Percentiles rank a stretch among this genome's conserved stretches.
These are phyloP conservation scores for Leptestheria dahalacensis DNA, from an alignment of 1,140 invertebrate genomes.

Conservation along the genomic window DNA sequence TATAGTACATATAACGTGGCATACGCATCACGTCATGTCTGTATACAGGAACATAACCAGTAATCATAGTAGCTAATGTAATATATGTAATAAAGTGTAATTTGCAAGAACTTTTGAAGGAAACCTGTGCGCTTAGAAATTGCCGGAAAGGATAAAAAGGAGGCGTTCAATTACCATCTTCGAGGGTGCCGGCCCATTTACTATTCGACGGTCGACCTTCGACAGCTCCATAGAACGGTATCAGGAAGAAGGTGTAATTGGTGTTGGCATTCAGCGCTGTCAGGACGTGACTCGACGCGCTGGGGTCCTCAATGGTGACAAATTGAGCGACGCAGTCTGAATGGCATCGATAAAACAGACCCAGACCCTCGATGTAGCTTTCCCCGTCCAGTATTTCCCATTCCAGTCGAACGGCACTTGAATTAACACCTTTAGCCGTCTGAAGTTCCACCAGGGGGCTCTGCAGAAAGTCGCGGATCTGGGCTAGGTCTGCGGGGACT, in stretches of 20 bases:
- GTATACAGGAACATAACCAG: no score
- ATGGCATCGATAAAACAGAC: constrained; percentile 61
- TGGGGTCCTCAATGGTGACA: constrained; percentile 8
- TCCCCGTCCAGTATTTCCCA: constrained; percentile 52
- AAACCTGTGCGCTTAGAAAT: not conserved
- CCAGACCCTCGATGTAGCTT: constrained; percentile 55
- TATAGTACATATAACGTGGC: no score
- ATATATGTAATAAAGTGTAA: no score
- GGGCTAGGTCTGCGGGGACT: constrained; percentile 46
- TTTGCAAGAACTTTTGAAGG: no score
- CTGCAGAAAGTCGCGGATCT: constrained; percentile 56
- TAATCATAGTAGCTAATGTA: no score
- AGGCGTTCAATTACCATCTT: constrained; percentile 36
- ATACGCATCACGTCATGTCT: no score
- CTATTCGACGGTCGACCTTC: constrained; percentile 68
- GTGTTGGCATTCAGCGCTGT: constrained; percentile 62
- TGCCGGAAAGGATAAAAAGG: not conserved
- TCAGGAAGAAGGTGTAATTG: constrained; percentile 73
- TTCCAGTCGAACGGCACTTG: constrained; percentile 61
- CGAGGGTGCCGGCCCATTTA: constrained; percentile 46
- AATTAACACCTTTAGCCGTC: constrained; percentile 57
- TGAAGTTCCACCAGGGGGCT: constrained; percentile 64
- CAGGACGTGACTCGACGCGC: constrained; percentile 31
- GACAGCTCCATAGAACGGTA: constrained; percentile 69
- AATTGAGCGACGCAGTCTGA: not conserved